These are phyloP conservation scores for Rhogogaster chlorosoma DNA, from an alignment of 2,888 invertebrate species.

Conservation along the genomic window DNA sequence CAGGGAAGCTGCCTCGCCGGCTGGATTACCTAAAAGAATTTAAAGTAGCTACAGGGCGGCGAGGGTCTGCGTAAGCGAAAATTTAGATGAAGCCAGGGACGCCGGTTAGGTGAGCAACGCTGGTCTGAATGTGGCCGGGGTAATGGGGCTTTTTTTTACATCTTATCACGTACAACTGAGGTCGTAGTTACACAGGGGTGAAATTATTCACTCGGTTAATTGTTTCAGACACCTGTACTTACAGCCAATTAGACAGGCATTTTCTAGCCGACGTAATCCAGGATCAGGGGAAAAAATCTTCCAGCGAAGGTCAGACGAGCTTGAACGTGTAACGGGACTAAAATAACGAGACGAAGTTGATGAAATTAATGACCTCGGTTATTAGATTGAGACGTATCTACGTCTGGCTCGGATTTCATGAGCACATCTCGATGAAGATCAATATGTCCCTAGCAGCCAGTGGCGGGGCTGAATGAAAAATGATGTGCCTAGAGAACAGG, in stretches of 20 bases:
- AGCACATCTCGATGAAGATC: not conserved
- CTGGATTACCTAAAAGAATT: conserved; percentile 13
- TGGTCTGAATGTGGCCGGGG: not conserved
- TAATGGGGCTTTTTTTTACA: conserved; percentile 33
- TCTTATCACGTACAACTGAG: conserved; percentile 24
- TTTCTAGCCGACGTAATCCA: not conserved
- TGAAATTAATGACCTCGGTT: not conserved
- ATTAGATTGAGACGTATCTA: not conserved
- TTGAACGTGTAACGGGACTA: not conserved
- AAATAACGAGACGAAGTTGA: not conserved
- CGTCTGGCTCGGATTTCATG: not conserved
- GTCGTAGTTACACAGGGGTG: not conserved
- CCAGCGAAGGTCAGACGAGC: not conserved
- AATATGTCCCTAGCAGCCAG: not conserved
- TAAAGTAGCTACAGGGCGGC: not conserved
- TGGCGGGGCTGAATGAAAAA: not conserved
- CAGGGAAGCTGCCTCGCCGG: not conserved
- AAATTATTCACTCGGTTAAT: conserved; percentile 30
- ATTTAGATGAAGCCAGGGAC: conserved; percentile 11
- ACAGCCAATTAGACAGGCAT: not conserved
- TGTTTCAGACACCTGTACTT: conserved; percentile 26
- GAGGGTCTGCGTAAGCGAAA: conserved; percentile 32
- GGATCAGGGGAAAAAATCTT: not conserved
- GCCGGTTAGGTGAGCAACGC: conserved; percentile 24
- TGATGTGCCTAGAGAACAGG: not conserved